Evolutionary conservation across 2,888 invertebrate genomes (phyloP).

Genomic region (Stictocephala bisonia): DNA sequence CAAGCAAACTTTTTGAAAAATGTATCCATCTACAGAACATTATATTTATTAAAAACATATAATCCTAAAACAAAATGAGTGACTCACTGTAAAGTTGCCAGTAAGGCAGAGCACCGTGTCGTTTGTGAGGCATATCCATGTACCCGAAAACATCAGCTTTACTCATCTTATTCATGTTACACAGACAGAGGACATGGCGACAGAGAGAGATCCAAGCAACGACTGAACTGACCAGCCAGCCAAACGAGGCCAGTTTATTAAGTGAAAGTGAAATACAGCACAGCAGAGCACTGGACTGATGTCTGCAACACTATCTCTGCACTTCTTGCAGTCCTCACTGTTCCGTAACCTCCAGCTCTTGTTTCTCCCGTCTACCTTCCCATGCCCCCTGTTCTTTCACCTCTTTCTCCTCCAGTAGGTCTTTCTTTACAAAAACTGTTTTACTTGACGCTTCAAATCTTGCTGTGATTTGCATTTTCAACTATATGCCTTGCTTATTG

Average conservation of each 20-base stretch:
- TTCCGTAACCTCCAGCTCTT: no score
- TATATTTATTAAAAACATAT: no score
- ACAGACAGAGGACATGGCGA: no score
- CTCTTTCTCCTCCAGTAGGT: neutral
- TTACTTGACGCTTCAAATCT: neutral
- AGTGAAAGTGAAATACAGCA: slow-evolving; percentile 14
- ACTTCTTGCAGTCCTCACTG: neutral
- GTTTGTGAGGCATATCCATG: neutral
- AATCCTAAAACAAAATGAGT: no score
- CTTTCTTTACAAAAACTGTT: neutral
- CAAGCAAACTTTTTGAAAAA: no score
- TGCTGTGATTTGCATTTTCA: no score
- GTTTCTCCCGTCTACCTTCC: neutral
- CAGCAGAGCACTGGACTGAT: neutral
- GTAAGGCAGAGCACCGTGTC: neutral
- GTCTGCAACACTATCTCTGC: neutral
- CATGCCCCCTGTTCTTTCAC: neutral
- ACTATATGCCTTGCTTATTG: no score
- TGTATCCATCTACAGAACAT: no score
- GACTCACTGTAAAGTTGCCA: slow-evolving; percentile 20
- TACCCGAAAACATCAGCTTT: no score
- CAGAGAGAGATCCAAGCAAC: no score
- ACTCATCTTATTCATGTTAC: no score
- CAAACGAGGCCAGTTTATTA: slow-evolving; percentile 4
- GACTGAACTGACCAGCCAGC: no score